Evolutionary conservation across 2,113 vertebrate species (phyloP).

Genomic region (Prionailurus viverrinus): DNA sequence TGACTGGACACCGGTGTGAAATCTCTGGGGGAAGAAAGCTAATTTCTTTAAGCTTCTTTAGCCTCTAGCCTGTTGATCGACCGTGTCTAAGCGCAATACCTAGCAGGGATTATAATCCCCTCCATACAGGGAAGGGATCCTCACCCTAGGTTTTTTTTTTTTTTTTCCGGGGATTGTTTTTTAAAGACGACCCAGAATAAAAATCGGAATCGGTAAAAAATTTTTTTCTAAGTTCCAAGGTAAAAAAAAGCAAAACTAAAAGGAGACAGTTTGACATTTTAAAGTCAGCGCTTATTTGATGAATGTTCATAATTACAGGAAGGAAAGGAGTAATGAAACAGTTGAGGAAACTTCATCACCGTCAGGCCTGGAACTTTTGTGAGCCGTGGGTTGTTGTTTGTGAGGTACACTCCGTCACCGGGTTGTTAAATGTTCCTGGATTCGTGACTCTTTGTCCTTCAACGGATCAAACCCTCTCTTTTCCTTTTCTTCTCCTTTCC

Average conservation of each 20-base stretch:
- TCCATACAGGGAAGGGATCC: not conserved
- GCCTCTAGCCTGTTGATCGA: not conserved
- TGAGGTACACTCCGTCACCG: not conserved
- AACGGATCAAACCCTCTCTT: not conserved
- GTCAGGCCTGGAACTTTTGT: not conserved
- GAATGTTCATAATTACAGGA: not conserved
- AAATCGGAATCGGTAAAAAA: not conserved
- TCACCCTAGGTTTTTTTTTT: not conserved
- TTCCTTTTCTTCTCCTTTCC: not conserved
- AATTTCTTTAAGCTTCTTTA: not conserved
- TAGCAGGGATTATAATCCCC: not conserved
- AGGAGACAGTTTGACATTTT: not conserved
- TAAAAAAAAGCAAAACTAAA: slow-evolving; percentile 8
- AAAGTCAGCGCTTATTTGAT: not conserved
- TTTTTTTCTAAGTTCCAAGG: not conserved
- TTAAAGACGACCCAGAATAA: not conserved
- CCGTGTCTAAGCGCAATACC: not conserved
- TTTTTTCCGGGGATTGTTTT: not conserved
- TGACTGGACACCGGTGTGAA: not conserved
- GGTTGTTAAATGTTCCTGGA: slow-evolving; percentile 41
- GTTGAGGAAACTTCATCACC: not conserved
- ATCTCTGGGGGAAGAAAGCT: not conserved
- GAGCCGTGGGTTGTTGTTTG: not conserved
- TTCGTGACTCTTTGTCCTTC: not conserved
- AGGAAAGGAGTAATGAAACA: not conserved